Evolutionary conservation across 2,113 vertebrate species (phyloP).

Genomic region (Calyptommatus sinebrachiatus): DNA sequence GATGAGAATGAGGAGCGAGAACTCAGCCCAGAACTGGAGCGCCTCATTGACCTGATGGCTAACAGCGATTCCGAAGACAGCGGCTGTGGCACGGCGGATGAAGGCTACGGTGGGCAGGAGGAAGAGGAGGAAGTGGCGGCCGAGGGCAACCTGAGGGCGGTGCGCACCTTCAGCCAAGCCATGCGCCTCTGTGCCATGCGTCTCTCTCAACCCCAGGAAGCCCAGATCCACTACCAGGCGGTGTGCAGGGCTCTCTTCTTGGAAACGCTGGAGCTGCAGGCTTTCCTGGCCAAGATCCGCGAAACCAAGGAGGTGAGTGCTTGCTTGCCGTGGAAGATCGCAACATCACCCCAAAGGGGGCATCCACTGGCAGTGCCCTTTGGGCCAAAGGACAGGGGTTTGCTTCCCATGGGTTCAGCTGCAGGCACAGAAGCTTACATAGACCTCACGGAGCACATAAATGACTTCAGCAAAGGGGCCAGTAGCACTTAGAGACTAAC

Average conservation of each 20-base stretch:
- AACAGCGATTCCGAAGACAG: constrained; percentile 63
- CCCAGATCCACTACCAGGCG: constrained; percentile 87
- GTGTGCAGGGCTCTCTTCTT: constrained; percentile 91
- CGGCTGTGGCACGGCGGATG: constrained; percentile 70
- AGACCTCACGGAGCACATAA: neutral
- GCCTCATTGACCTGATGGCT: constrained; percentile 91
- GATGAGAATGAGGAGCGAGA: constrained; percentile 92
- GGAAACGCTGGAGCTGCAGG: constrained; percentile 90
- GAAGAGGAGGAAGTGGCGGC: constrained; percentile 76
- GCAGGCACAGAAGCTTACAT: neutral
- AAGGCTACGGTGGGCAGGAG: constrained; percentile 90
- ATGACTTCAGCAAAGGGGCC: neutral
- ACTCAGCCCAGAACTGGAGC: constrained; percentile 88
- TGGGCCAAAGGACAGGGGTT: neutral
- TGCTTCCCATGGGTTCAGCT: neutral
- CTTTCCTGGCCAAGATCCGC: constrained; percentile 86
- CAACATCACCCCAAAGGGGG: neutral
- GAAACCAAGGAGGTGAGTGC: constrained; percentile 86
- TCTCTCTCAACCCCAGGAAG: constrained; percentile 77
- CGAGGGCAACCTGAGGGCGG: constrained; percentile 52
- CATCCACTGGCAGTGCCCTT: neutral
- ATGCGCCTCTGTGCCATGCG: constrained; percentile 82
- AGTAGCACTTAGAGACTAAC: neutral
- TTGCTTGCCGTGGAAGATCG: no score
- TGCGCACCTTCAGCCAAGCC: constrained; percentile 82